Base-by-base conservation (phyloP, 2,113 vertebrate species). In the Sebastes schlegelii region DNA sequence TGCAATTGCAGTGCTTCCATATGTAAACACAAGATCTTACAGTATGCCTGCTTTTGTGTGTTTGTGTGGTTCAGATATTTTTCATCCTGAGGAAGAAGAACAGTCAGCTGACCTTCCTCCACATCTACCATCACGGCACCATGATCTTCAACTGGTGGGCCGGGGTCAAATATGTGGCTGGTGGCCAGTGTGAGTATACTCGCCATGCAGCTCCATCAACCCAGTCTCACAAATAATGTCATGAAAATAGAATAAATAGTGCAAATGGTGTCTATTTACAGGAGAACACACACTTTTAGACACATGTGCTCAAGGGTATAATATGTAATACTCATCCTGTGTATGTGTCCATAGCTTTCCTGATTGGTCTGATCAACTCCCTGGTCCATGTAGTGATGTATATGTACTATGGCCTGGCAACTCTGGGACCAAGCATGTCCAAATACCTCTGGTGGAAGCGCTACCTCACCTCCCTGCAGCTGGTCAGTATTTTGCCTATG, bases 141-240 rank as follows among this genome's bases (percentile, higher is more conserved):
- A 95, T 96, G 95, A 93, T 96, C 77, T 96, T 96, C 91, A 97
- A 86, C 90, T 96, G 95, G 93, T 96, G 95, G 95, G 88, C 94
- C 4, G 96, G 95, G 5, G 93, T 97, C 40, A 97, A 97, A 91
- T 96, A 95, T 0, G 82, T 96, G 65, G 93, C 95, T 11, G 96
- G 95, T 54, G 95, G 95, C 74, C 96, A 96, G 93, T 95, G 97
- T 96, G 93, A 90, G 92, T 85, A 12, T 9, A 21, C 8, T 34
- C 23, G 0, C 34, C 4, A 34, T 34, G 34, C 16, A 46, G 62
- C 54, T 34, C 5, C 40, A 68, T 19, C 8, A 4, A 26, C 57
- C 5, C 16, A 4, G 42, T 26, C 43, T 55, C 45, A 21, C 57
- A 57, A 26, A 43, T 4, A 61, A 80, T 67, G 61, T 46, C 23